Conservation (phyloP, 2,113 vertebrate species). For the Perccottus glenii region DNA sequence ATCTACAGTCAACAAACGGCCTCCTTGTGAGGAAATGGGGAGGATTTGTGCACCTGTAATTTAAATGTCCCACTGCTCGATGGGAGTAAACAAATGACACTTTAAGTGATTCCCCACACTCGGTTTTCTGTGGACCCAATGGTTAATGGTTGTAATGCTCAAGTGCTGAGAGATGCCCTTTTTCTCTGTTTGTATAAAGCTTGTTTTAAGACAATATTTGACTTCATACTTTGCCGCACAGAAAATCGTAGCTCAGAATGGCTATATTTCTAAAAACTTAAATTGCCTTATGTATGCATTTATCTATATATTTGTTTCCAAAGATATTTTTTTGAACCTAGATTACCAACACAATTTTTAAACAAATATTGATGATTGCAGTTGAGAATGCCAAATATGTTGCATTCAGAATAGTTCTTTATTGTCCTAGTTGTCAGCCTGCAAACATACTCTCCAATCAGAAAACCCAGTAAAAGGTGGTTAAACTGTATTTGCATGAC, state of each 20-base stretch:
- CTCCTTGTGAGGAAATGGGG: conserved; percentile 55
- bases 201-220: conserved; percentile 1
- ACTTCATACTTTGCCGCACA: background rate
- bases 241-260: too few species aligned
- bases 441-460: conserved; percentile 42
- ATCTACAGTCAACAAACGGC: conserved; percentile 70
- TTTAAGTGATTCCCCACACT: conserved; percentile 6
- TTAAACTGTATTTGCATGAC: conserved; percentile 71
- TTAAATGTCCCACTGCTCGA: conserved; percentile 58
- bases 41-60: conserved; percentile 69
- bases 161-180: background rate
- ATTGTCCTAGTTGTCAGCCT: conserved; percentile 29
- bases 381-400: background rate
- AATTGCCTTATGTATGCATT: too few species aligned
- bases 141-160: conserved; percentile 32
- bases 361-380: background rate
- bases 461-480: conserved; percentile 52
- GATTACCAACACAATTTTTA: too few species aligned
- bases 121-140: conserved; percentile 1
- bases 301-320: too few species aligned
- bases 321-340: too few species aligned
- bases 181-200: background rate
- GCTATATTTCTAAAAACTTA: too few species aligned
- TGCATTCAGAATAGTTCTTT: background rate
- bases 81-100: conserved; percentile 51